Evolutionary conservation across 1,140 invertebrate genomes (phyloP).

Genomic region (Drosophila virilis): DNA sequence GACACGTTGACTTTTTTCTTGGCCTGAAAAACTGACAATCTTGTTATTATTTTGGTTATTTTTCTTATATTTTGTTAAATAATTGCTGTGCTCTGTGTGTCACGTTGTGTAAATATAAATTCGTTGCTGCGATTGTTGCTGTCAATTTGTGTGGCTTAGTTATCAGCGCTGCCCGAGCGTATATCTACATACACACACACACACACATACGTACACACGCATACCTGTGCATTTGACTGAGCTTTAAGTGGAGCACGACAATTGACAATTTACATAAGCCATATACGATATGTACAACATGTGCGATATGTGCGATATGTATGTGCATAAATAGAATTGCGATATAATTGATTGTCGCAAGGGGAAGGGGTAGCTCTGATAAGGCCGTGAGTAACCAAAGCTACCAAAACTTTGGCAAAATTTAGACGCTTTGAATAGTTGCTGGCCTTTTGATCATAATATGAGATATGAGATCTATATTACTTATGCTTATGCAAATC

Average conservation of each 20-base stretch:
- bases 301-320: not conserved
- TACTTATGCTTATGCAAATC: too few species aligned
- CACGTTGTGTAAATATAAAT: slow-evolving; percentile 55
- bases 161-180: slow-evolving; percentile 54
- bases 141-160: slow-evolving; percentile 60
- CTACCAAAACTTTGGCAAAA: too few species aligned
- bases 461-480: too few species aligned
- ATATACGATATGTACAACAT: slow-evolving; percentile 6
- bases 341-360: slow-evolving; percentile 11
- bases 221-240: slow-evolving; percentile 36
- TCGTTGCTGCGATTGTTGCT: slow-evolving; percentile 46
- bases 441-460: too few species aligned
- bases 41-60: not conserved
- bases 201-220: not conserved
- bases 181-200: slow-evolving; percentile 28
- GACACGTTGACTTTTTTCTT: not conserved
- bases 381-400: not conserved
- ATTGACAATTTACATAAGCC: slow-evolving; percentile 67
- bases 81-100: slow-evolving; percentile 51
- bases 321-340: not conserved
- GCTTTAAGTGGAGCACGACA: slow-evolving; percentile 66
- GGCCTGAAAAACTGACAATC: not conserved
- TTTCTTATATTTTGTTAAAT: slow-evolving; percentile 17
- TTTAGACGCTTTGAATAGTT: too few species aligned
- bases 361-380: slow-evolving; percentile 1